phyloP scores from a whole-genome alignment of 2,113 vertebrate species.

The Gasterosteus aculeatus region DNA sequence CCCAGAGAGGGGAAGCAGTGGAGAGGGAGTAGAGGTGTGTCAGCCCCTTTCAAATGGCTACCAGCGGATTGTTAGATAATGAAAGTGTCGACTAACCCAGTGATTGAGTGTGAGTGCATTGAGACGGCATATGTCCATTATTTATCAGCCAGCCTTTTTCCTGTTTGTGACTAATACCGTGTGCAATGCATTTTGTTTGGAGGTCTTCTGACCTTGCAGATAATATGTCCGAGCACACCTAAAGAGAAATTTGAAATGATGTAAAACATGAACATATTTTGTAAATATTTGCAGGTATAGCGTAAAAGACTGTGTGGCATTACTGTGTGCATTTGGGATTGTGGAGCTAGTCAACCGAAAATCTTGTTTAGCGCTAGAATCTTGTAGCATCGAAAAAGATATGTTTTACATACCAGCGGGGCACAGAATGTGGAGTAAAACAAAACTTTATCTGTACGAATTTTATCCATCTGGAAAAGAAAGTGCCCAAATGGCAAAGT shows the following conservation, averaged over 20 bases:
- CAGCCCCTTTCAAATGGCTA: slow-evolving; percentile 66
- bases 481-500: not conserved
- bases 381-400: not conserved
- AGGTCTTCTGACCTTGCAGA: slow-evolving; percentile 22
- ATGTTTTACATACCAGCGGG: not conserved
- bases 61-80: slow-evolving; percentile 65
- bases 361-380: not conserved
- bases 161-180: slow-evolving; percentile 19
- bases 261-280: not conserved
- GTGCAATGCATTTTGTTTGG: slow-evolving; percentile 23
- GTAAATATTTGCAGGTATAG: not conserved
- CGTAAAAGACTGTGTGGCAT: not conserved
- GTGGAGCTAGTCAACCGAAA: not conserved
- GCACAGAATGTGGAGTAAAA: not conserved
- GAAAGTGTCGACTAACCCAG: slow-evolving; percentile 57
- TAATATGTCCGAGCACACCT: slow-evolving; percentile 11
- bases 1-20: not conserved
- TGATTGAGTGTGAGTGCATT: not conserved
- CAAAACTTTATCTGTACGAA: not conserved
- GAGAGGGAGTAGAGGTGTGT: slow-evolving; percentile 40
- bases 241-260: not conserved
- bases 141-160: slow-evolving; percentile 14
- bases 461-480: not conserved
- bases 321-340: not conserved
- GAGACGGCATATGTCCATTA: slow-evolving; percentile 13